Evolutionary conservation across 2,888 invertebrate species (phyloP).

Genomic region (Caenorhabditis macrosperma): DNA sequence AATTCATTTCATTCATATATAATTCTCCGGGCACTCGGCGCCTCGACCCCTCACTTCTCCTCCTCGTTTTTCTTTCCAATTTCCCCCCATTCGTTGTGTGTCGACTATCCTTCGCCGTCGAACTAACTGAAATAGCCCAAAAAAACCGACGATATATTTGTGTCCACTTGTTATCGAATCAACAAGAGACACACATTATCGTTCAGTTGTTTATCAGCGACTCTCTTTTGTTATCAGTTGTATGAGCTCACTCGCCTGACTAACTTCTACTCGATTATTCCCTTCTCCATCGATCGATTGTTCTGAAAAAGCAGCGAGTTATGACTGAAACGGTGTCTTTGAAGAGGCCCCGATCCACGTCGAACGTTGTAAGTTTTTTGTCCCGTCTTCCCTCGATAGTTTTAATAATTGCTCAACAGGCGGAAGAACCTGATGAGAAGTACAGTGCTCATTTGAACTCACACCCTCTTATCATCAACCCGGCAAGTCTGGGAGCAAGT

Average conservation of each 20-base stretch:
- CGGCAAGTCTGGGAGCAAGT: constrained; percentile 5
- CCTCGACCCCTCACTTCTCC: constrained; percentile 3
- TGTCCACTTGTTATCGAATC: constrained; percentile 25
- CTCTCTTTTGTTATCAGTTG: constrained; percentile 6
- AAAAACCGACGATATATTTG: background rate
- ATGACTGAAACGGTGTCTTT: constrained; percentile 38
- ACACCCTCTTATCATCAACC: constrained; percentile 28
- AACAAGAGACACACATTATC: constrained; percentile 16
- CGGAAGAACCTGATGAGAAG: constrained; percentile 46
- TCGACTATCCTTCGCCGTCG: background rate
- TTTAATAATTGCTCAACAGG: constrained; percentile 1
- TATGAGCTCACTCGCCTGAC: constrained; percentile 45
- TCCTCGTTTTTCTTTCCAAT: constrained; percentile 12
- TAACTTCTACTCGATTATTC: constrained; percentile 36
- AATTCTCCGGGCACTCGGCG: constrained; percentile 36
- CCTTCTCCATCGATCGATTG: constrained; percentile 6
- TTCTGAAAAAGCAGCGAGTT: no score
- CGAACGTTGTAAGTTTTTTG: constrained; percentile 18
- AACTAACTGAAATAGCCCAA: background rate
- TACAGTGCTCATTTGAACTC: background rate
- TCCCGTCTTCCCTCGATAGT: no score
- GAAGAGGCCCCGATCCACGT: constrained; percentile 25
- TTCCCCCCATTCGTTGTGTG: no score
- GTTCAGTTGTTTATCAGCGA: constrained; percentile 22
- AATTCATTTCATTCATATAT: constrained; percentile 62